Evolutionary conservation across 1,140 invertebrate genomes (phyloP), one percentile per base, ranked within the genome.

Genomic region (Triops longicaudatus): DNA sequence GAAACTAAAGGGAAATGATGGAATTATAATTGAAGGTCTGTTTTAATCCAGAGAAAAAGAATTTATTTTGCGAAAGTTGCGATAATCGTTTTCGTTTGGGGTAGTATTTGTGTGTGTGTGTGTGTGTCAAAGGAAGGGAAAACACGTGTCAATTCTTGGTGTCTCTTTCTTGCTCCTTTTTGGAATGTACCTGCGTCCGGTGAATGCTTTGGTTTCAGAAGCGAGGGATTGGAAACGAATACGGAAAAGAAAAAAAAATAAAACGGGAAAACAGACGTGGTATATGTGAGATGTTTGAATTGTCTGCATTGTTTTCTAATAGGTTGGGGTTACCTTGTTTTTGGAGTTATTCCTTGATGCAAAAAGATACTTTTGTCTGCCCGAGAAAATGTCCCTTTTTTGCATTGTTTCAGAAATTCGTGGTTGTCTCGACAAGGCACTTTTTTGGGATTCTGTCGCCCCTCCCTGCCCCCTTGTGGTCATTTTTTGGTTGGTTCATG

Each of bases 301-400:
- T n/a, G n/a, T n/a, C n/a, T n/a, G n/a, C n/a, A 17, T 63, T 63
- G 14, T 63, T 63, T 63, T 63, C 44, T 7, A 37, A 14, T 63
- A 63, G 50, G 50, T 63, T 63, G 50, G 50, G 50, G 50, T n/a
- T 63, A 63, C 50, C n/a, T n/a, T 63, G 50, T 63, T 63, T 63
- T 63, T 63, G 17, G 22, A 14, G 14, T 63, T 63, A n/a, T 63
- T 63, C 1, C 50, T 63, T n/a, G 22, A 63, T n/a, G 22, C 14
- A 10, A 3, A 44, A 44, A n/a, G 50, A 10, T 50, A 6, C 50
- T 22, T 22, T 14, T 9, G 50, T 37, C 2, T 2, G 31, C 31
- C 31, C 31, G 7, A 63, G 50, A 63, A 14, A 14, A 63, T 63
- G 6, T 63, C 22, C 44, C 22, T 63, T 63, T 63, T 63, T 63